Percentiles rank a stretch among this genome's conserved stretches.
These are phyloP conservation scores for Pluvialis apricaria DNA, from an alignment of 2,113 vertebrate species.

Conservation along the genomic window DNA sequence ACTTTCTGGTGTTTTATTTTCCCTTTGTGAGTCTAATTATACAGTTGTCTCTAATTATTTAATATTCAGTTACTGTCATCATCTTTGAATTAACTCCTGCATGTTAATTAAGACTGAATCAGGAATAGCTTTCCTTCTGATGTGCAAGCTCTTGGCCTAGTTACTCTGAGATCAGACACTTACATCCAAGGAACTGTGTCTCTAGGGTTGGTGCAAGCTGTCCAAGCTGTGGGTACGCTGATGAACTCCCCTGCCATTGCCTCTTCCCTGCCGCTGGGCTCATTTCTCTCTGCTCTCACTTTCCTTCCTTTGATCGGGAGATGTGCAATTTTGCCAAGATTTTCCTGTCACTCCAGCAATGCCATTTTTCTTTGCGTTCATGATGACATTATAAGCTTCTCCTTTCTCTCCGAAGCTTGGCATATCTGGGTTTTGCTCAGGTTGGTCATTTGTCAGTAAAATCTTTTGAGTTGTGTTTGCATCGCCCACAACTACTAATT, in stretches of 20 bases:
- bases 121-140: neutral
- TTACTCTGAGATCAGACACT: neutral
- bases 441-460: neutral
- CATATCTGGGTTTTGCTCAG: neutral
- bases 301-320: neutral
- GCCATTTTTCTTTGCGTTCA: neutral
- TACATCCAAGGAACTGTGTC: neutral
- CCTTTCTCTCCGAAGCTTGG: neutral
- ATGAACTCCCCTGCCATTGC: neutral
- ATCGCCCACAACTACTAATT: neutral
- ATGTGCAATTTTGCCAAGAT: fast-evolving
- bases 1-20: neutral
- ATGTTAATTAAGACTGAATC: neutral
- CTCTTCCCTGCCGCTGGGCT: neutral
- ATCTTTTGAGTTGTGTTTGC: neutral
- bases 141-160: neutral
- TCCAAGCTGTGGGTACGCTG: neutral
- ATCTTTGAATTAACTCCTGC: neutral
- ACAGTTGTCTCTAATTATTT: neutral
- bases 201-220: neutral
- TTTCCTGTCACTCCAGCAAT: neutral
- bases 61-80: neutral
- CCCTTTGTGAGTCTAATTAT: neutral
- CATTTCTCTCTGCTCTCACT: neutral
- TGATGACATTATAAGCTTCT: neutral